Percentiles rank a stretch among this genome's conserved stretches.
phyloP scores from a whole-genome alignment of 2,888 invertebrate genomes.

The Drosophila algonquin region DNA sequence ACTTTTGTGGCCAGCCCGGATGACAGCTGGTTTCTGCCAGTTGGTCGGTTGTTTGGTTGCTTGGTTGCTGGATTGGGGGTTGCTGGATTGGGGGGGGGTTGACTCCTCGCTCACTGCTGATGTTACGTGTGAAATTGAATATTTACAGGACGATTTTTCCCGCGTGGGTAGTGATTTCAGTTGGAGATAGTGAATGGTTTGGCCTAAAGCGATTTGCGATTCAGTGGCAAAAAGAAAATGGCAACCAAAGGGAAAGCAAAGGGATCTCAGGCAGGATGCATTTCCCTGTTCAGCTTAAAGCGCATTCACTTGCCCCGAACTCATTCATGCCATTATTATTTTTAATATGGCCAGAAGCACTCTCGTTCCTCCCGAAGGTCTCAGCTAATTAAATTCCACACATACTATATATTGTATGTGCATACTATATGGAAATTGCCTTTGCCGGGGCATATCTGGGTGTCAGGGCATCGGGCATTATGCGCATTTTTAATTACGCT shows the following conservation, averaged over 20 bases:
- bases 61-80: background rate
- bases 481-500: conserved; percentile 79
- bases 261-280: background rate
- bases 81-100: background rate
- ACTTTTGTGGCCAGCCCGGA: conserved; percentile 25
- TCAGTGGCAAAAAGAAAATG: background rate
- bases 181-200: conserved; percentile 29
- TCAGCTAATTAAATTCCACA: conserved; percentile 41
- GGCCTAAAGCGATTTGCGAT: conserved; percentile 34
- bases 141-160: conserved; percentile 29
- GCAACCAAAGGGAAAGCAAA: conserved; percentile 1
- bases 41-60: background rate
- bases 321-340: conserved; percentile 33
- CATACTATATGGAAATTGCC: conserved; percentile 37
- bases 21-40: conserved; percentile 32
- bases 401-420: conserved; percentile 7
- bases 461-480: conserved; percentile 31
- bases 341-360: conserved; percentile 29
- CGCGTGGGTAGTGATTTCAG: conserved; percentile 22
- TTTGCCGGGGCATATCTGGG: conserved; percentile 14
- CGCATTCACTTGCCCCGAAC: conserved; percentile 7
- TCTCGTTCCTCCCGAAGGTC: conserved; percentile 21
- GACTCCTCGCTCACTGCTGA: background rate
- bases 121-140: conserved; percentile 39
- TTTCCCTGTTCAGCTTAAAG: conserved; percentile 16